Evolutionary conservation across 2,797 vertebrate genomes (phyloP).

Genomic region (Lithobates sylvaticus): DNA sequence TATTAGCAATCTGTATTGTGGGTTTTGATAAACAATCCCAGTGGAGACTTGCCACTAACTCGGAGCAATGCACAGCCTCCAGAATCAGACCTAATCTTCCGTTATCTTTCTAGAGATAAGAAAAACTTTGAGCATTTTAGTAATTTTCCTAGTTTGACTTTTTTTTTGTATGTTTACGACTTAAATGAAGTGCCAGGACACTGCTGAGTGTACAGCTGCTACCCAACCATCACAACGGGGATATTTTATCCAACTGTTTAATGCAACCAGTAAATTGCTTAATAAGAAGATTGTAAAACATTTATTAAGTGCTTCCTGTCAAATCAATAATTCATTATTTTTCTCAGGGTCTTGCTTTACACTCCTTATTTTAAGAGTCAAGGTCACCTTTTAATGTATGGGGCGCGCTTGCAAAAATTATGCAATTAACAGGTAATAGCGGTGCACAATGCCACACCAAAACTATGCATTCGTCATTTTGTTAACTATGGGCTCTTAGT

Average conservation of each 20-base stretch:
- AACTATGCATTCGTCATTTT: slow-evolving; percentile 1
- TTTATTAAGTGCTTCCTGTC: slow-evolving; percentile 63
- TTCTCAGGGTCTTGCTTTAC: slow-evolving; percentile 47
- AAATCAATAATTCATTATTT: slow-evolving; percentile 62
- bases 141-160: slow-evolving; percentile 52
- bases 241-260: slow-evolving; percentile 58
- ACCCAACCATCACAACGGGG: slow-evolving; percentile 55
- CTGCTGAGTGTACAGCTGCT: slow-evolving; percentile 61
- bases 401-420: slow-evolving; percentile 27
- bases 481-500: not conserved
- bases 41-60: slow-evolving; percentile 38
- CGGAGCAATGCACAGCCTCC: slow-evolving; percentile 11
- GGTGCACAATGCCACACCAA: not conserved
- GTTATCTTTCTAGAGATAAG: slow-evolving; percentile 54
- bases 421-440: slow-evolving; percentile 31
- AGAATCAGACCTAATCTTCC: slow-evolving; percentile 33
- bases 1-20: slow-evolving; percentile 35
- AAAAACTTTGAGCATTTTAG: slow-evolving; percentile 53
- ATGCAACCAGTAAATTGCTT: slow-evolving; percentile 62
- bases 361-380: slow-evolving; percentile 29
- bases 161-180: slow-evolving; percentile 49
- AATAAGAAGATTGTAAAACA: slow-evolving; percentile 64
- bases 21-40: slow-evolving; percentile 49
- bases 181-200: slow-evolving; percentile 59
- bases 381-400: slow-evolving; percentile 58